A percentile compares a stretch with the other conserved stretches of the same genome.
Conservation (phyloP, 1,140 invertebrate genomes). For the Danaus plexippus region DNA sequence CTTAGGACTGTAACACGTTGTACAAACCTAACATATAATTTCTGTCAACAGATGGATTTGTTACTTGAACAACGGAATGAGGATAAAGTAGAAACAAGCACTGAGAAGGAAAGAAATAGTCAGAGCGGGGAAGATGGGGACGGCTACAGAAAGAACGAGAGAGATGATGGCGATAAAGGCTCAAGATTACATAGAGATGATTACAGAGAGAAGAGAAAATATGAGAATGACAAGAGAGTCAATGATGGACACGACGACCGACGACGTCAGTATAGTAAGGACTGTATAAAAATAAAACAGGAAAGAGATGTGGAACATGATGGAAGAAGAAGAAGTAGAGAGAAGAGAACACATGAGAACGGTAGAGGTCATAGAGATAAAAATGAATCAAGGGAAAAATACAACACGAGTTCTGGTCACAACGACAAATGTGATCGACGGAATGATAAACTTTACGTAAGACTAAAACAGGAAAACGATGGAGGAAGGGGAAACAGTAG, state of each 20-base stretch:
- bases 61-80: conserved; percentile 18
- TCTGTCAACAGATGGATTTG: conserved; percentile 32
- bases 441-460: neutral
- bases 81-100: neutral
- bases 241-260: no score
- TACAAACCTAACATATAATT: neutral
- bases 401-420: no score
- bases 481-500: neutral
- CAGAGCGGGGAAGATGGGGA: neutral
- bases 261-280: no score
- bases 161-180: neutral
- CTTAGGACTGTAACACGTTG: neutral
- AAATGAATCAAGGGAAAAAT: neutral
- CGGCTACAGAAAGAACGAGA: neutral
- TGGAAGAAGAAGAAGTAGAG: neutral
- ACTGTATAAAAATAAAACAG: neutral
- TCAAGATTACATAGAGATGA: conserved; percentile 4
- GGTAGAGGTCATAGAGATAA: conserved; percentile 1
- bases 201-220: no score
- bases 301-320: neutral
- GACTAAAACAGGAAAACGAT: neutral
- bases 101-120: conserved; percentile 3
- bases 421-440: conserved; percentile 1
- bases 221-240: no score
- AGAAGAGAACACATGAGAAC: neutral